A percentile compares a stretch with the other conserved stretches of the same genome.
Evolutionary conservation across 2,113 vertebrate species (phyloP).

Genomic region (Diglossa brunneiventris): DNA sequence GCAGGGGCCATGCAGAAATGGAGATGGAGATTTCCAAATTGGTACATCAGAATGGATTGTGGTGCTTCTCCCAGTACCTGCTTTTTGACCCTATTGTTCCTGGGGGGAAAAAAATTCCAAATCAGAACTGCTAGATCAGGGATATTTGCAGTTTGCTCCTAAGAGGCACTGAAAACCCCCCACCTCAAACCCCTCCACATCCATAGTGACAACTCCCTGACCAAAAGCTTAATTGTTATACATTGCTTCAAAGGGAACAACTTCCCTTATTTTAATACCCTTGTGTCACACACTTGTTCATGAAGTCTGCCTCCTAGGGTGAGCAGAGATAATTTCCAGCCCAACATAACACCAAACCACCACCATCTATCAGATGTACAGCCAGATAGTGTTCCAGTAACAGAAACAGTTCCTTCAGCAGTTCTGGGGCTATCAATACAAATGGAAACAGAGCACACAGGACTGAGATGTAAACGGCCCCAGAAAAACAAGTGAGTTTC

Average conservation of each 20-base stretch:
- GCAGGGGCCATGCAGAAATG: background rate
- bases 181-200: background rate
- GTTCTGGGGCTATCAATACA: background rate
- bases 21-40: background rate
- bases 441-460: background rate
- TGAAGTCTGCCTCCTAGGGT: background rate
- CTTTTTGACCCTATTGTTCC: background rate
- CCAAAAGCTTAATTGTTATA: background rate
- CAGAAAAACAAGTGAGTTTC: background rate
- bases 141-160: background rate
- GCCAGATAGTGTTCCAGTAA: background rate
- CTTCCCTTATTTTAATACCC: background rate
- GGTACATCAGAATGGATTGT: background rate
- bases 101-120: background rate
- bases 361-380: background rate
- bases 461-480: background rate
- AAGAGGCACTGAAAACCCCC: background rate
- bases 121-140: background rate
- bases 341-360: background rate
- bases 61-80: background rate
- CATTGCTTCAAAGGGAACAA: background rate
- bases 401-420: background rate
- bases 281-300: background rate
- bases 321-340: background rate
- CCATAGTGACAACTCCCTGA: background rate